phyloP scores from a whole-genome alignment of 1,140 invertebrate species.

The Diachasma alloeum region DNA sequence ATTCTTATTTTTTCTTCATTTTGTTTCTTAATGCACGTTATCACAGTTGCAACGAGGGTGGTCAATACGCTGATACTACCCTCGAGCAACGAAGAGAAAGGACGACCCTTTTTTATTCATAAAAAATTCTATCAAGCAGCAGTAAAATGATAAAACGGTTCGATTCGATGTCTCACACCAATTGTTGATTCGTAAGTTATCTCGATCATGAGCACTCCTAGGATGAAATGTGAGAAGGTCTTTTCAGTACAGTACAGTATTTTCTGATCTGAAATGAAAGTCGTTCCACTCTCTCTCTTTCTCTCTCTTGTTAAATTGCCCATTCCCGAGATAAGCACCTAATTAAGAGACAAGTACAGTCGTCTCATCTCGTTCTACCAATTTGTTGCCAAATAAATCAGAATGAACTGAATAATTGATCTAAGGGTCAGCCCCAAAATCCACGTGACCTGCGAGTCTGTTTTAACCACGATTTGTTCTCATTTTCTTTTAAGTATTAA shows the following conservation, averaged over 20 bases:
- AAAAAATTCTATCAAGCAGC: background rate
- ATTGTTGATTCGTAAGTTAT: background rate
- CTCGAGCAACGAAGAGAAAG: background rate
- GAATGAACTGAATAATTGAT: background rate
- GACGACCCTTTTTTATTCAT: background rate
- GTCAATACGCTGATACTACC: background rate
- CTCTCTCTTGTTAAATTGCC: too few relatives aligned
- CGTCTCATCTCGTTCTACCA: background rate
- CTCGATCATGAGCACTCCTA: too few relatives aligned
- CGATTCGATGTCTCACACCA: background rate
- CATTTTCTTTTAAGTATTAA: background rate
- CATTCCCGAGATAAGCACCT: too few relatives aligned
- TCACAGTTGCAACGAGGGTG: background rate
- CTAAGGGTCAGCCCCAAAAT: slow-evolving; percentile 20
- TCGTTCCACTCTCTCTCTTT: too few relatives aligned
- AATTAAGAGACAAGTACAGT: too few relatives aligned
- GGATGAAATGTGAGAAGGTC: too few relatives aligned
- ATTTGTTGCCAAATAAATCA: background rate
- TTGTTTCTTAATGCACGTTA: background rate
- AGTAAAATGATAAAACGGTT: background rate
- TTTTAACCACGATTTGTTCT: slow-evolving; percentile 24
- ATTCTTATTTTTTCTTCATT: background rate
- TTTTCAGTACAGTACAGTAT: background rate
- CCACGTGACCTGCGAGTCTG: slow-evolving; percentile 35
- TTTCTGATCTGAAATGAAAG: too few relatives aligned